Conservation (phyloP, 2,888 invertebrate species). For the Patella depressa region DNA sequence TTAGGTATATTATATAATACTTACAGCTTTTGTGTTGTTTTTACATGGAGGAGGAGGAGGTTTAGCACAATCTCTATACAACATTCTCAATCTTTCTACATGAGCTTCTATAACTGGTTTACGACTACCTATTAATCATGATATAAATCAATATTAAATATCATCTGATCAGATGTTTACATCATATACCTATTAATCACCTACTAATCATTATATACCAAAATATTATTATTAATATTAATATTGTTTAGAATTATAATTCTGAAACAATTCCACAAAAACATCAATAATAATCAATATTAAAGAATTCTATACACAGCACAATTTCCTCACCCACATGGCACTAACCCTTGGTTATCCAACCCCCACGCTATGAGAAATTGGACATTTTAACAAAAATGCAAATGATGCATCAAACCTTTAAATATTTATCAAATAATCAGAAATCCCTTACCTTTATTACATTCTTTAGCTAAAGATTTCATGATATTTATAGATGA, state of each 20-base stretch:
- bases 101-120: conserved; percentile 61
- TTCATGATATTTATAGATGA: conserved; percentile 69
- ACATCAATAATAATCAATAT: too few relatives aligned
- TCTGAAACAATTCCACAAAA: too few relatives aligned
- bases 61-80: conserved; percentile 71
- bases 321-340: too few relatives aligned
- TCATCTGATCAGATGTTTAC: too few relatives aligned
- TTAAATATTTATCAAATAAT: not conserved
- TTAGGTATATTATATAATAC: too few relatives aligned
- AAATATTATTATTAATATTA: too few relatives aligned
- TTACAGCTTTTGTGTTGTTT: conserved; percentile 56
- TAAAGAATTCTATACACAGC: too few relatives aligned
- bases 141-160: not conserved
- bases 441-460: conserved; percentile 49
- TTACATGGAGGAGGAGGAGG: conserved; percentile 70
- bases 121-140: conserved; percentile 52
- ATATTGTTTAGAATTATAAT: too few relatives aligned
- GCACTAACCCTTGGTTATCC: too few relatives aligned
- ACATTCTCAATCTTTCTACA: conserved; percentile 66
- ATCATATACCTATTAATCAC: too few relatives aligned
- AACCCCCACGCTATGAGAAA: not conserved
- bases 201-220: too few relatives aligned
- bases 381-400: not conserved
- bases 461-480: conserved; percentile 68
- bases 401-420: not conserved